Conservation (phyloP, 2,888 invertebrate genomes). For the Parelbella ahira region DNA sequence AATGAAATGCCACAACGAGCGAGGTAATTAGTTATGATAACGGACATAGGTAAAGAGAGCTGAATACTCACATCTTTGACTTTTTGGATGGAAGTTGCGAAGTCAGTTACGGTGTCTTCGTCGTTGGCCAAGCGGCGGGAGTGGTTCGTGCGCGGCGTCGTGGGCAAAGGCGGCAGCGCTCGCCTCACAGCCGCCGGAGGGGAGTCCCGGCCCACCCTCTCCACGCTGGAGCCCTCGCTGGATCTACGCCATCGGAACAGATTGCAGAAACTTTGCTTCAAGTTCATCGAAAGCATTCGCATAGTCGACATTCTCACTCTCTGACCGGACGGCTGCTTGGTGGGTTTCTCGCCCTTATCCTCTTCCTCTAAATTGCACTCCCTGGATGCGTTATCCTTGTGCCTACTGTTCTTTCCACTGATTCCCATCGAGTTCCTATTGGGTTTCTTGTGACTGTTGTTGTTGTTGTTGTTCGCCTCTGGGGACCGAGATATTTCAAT, state of each 20-base stretch:
- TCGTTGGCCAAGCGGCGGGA: constrained; percentile 46
- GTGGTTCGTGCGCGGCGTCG: constrained; percentile 45
- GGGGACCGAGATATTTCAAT: constrained; percentile 50
- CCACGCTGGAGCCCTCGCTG: constrained; percentile 48
- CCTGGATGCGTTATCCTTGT: constrained; percentile 61
- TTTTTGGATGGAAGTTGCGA: constrained; percentile 94
- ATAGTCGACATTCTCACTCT: constrained; percentile 84
- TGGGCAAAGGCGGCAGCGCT: constrained; percentile 67
- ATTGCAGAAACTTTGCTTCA: constrained; percentile 92
- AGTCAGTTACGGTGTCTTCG: constrained; percentile 85
- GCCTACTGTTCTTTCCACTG: constrained; percentile 83
- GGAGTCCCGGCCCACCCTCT: constrained; percentile 46
- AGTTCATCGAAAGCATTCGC: constrained; percentile 85
- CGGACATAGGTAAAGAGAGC: too few relatives aligned
- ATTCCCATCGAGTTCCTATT: constrained; percentile 80
- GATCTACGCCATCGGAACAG: constrained; percentile 85
- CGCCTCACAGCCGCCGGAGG: constrained; percentile 65
- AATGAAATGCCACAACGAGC: too few relatives aligned
- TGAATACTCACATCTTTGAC: constrained; percentile 95
- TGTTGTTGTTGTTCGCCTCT: constrained; percentile 75
- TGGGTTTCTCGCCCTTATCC: constrained; percentile 65
- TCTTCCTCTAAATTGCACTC: constrained; percentile 51
- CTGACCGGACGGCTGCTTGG: constrained; percentile 44
- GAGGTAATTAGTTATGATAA: too few relatives aligned
- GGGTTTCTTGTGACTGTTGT: constrained; percentile 71